Conservation (phyloP, 1,140 invertebrate species). For the Diachasma alloeum region DNA sequence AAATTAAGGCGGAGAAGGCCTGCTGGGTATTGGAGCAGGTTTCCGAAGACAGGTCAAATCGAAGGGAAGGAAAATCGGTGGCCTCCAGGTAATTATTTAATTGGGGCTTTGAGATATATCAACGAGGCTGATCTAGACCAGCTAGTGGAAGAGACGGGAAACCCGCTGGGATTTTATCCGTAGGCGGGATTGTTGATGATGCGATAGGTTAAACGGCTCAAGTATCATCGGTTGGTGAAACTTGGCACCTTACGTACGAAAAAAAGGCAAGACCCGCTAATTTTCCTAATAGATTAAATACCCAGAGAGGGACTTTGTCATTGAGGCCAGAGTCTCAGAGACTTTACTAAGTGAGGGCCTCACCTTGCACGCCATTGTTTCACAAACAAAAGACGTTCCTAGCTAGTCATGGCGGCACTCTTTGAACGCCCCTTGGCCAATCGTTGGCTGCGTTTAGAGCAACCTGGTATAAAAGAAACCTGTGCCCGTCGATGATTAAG, state of each 20-base stretch:
- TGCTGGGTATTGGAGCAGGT: not conserved
- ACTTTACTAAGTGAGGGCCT: conserved; percentile 46
- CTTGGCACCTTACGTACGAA: conserved; percentile 16
- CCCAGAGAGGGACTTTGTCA: conserved; percentile 32
- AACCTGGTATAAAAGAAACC: conserved; percentile 54
- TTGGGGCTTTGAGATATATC: conserved; percentile 41
- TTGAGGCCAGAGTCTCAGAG: conserved; percentile 11
- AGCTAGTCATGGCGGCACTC: conserved; percentile 62
- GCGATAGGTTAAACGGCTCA: not conserved
- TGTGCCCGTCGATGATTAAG: conserved; percentile 51
- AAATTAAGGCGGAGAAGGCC: not conserved
- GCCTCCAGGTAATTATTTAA: conserved; percentile 45
- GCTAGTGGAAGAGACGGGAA: not conserved
- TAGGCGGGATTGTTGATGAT: not conserved
- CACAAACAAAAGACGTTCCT: conserved; percentile 55
- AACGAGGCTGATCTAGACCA: conserved; percentile 31
- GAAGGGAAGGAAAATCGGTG: conserved; percentile 34
- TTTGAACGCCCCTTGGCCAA: conserved; percentile 63
- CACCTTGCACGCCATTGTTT: conserved; percentile 52
- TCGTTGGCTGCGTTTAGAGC: conserved; percentile 52
- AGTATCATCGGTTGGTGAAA: not conserved
- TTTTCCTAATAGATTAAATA: conserved; percentile 57
- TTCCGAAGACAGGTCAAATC: conserved; percentile 15
- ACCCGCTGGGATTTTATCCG: not conserved
- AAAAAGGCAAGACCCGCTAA: conserved; percentile 38